Conservation (phyloP, 1,140 invertebrate species). For the Drosophila sp. region DNA sequence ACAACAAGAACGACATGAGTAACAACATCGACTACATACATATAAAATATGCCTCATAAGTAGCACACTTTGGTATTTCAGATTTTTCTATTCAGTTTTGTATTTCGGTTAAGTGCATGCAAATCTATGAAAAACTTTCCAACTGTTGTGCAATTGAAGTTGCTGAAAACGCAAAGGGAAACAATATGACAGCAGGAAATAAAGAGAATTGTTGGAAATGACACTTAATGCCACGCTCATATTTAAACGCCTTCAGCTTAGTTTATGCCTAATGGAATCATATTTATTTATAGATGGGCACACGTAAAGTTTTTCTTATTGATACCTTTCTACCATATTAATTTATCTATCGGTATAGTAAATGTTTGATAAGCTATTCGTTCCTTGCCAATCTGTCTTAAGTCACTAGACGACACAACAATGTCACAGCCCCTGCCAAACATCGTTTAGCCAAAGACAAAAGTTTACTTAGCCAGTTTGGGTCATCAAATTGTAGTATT, state of each 20-base stretch:
- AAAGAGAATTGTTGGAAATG: conserved; percentile 7
- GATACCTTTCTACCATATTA: too few species aligned
- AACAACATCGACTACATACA: conserved; percentile 1
- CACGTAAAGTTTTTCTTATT: too few species aligned
- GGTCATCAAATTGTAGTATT: conserved; percentile 13
- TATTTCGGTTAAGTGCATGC: conserved; percentile 64
- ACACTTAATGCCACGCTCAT: conserved; percentile 14
- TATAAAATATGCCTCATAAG: conserved; percentile 65
- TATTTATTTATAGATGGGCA: too few species aligned
- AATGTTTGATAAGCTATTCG: too few species aligned
- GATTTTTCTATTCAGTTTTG: conserved; percentile 33
- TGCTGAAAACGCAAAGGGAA: conserved; percentile 21
- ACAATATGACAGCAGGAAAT: conserved; percentile 19
- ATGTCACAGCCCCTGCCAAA: too few species aligned
- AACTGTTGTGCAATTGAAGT: conserved; percentile 73
- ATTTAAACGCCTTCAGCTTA: neutral
- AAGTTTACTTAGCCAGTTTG: conserved; percentile 13
- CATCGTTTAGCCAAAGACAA: conserved; percentile 4
- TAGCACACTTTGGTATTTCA: conserved; percentile 70
- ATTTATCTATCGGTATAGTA: too few species aligned
- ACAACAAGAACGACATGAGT: conserved; percentile 21
- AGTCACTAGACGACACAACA: too few species aligned
- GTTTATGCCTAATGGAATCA: neutral
- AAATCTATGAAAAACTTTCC: conserved; percentile 78
- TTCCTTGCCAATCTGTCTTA: too few species aligned